A percentile compares a stretch with the other conserved stretches of the same genome.
These are phyloP conservation scores for Petaurus breviceps DNA, from an alignment of 2,113 vertebrate species.

Conservation along the genomic window DNA sequence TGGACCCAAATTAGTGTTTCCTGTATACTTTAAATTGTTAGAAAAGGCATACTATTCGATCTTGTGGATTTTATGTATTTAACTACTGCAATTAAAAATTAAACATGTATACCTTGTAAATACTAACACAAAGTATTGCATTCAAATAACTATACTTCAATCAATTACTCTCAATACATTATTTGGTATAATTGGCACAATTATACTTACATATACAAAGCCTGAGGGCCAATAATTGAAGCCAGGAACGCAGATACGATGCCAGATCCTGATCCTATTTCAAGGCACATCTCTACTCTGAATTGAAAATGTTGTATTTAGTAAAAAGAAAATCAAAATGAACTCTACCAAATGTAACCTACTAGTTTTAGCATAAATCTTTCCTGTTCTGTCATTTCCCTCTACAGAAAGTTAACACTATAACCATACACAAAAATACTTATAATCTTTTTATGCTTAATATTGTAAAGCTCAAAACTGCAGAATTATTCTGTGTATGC, in stretches of 20 bases:
- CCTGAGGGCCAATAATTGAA: conserved; percentile 88
- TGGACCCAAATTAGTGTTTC: background rate
- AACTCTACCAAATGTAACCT: background rate
- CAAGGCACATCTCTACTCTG: conserved; percentile 90
- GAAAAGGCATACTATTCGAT: background rate
- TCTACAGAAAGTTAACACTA: background rate
- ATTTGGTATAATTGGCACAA: background rate
- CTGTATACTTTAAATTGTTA: conserved; percentile 4
- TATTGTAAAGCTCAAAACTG: background rate
- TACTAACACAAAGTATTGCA: conserved; percentile 10
- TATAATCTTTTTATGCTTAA: background rate
- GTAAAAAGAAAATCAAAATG: conserved; percentile 10
- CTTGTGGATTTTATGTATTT: background rate
- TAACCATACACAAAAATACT: conserved; percentile 19
- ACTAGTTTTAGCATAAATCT: conserved; percentile 8
- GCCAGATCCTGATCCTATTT: conserved; percentile 95
- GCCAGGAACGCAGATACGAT: conserved; percentile 93
- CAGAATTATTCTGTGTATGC: background rate
- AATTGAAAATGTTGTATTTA: conserved; percentile 42
- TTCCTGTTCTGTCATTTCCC: background rate
- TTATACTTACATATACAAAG: conserved; percentile 90
- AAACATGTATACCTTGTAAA: background rate
- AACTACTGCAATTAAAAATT: background rate
- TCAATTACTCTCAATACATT: background rate
- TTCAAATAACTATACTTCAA: background rate